phyloP scores from a whole-genome alignment of 2,888 invertebrate species.

The Xestia ashworthii region DNA sequence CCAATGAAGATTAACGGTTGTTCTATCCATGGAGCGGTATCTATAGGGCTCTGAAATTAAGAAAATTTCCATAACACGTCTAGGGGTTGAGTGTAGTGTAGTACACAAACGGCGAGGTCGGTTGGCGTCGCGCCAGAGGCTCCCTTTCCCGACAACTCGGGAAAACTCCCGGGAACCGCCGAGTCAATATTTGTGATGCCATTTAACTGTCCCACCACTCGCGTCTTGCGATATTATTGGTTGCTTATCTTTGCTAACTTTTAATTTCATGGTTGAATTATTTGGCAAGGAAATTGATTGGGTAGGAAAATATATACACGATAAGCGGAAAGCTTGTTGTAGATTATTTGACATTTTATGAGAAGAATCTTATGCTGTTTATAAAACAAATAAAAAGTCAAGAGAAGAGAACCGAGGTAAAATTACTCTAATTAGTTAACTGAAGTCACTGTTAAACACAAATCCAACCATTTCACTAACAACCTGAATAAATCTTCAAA shows the following conservation, averaged over 20 bases:
- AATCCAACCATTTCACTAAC: conserved; percentile 37
- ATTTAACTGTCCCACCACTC: conserved; percentile 80
- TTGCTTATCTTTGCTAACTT: conserved; percentile 70
- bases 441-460: conserved; percentile 26
- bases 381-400: neutral
- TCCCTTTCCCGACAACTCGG: conserved; percentile 63
- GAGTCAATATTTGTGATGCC: conserved; percentile 88
- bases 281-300: conserved; percentile 25
- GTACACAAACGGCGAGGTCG: conserved; percentile 68
- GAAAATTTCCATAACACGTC: conserved; percentile 65
- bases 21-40: conserved; percentile 29
- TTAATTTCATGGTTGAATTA: conserved; percentile 62
- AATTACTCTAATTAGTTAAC: conserved; percentile 14
- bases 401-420: neutral
- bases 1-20: conserved; percentile 50
- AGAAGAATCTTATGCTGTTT: neutral
- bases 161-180: conserved; percentile 77
- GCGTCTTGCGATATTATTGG: conserved; percentile 77
- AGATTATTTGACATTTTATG: neutral
- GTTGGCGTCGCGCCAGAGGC: conserved; percentile 74
- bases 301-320: neutral
- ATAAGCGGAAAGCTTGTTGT: too few relatives aligned
- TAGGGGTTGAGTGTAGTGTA: conserved; percentile 60
- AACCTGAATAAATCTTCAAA: conserved; percentile 39
- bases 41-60: conserved; percentile 56